A percentile compares a stretch with the other conserved stretches of the same genome.
Evolutionary conservation across 2,797 vertebrate species (phyloP).

Genomic region (Microctenopoma stevenorrisi): DNA sequence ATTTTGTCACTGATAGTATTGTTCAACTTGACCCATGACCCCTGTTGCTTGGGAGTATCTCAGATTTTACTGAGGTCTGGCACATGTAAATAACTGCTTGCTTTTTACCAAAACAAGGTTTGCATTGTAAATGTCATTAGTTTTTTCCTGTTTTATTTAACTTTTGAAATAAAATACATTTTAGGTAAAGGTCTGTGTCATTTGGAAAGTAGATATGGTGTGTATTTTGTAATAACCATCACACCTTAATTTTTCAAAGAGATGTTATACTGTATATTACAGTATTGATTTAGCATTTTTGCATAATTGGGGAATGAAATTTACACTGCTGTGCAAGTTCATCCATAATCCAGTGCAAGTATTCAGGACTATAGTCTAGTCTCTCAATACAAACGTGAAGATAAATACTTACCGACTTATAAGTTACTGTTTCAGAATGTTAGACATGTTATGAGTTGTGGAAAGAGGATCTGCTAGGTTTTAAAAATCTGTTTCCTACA

Average conservation of each 20-base stretch:
- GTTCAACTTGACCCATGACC: slow-evolving; percentile 52
- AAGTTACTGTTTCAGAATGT: slow-evolving; percentile 6
- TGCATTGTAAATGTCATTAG: slow-evolving; percentile 62
- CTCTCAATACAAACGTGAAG: slow-evolving; percentile 10
- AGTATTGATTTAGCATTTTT: slow-evolving; percentile 55
- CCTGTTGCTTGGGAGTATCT: slow-evolving; percentile 58
- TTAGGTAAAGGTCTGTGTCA: slow-evolving; percentile 70
- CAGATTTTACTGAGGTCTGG: slow-evolving; percentile 69
- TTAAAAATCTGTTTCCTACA: background rate
- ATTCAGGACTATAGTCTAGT: slow-evolving; percentile 14
- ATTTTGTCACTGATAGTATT: slow-evolving; percentile 69
- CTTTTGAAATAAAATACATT: slow-evolving; percentile 76
- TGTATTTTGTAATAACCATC: slow-evolving; percentile 27
- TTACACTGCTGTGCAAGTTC: slow-evolving; percentile 10
- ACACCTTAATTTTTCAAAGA: slow-evolving; percentile 30
- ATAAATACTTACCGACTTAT: background rate
- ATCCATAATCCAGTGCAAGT: slow-evolving; percentile 23
- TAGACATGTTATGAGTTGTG: background rate
- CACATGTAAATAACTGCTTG: slow-evolving; percentile 73
- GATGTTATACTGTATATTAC: slow-evolving; percentile 71
- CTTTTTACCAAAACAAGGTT: slow-evolving; percentile 37
- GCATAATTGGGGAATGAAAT: slow-evolving; percentile 26
- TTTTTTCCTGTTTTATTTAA: slow-evolving; percentile 69
- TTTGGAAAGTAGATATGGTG: slow-evolving; percentile 55
- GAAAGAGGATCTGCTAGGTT: background rate